phyloP scores from a whole-genome alignment of 2,113 vertebrate genomes.

The Sclerurus mexicanus region DNA sequence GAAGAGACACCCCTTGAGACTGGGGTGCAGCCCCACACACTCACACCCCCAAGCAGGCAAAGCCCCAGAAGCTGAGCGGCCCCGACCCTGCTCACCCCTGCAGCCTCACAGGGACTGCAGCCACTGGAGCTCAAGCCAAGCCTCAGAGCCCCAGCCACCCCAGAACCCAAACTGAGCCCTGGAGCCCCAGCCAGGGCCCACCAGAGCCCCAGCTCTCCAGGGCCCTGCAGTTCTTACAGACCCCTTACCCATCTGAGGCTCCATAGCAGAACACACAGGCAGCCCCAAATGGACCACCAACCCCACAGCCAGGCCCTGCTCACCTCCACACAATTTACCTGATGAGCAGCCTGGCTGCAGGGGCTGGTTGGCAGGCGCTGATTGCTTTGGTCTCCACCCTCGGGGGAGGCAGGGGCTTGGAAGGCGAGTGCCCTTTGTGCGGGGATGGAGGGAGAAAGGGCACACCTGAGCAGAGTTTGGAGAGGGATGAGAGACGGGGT shows the following conservation, averaged over 20 bases:
- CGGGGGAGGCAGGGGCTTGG: not conserved
- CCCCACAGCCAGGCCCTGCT: rapidly evolving
- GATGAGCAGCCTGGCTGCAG: not conserved
- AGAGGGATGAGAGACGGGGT: rapidly evolving
- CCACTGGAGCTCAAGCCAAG: not conserved
- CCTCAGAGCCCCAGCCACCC: not conserved
- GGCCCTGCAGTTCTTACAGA: rapidly evolving
- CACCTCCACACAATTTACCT: not conserved
- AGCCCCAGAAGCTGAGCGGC: not conserved
- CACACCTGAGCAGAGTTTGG: rapidly evolving
- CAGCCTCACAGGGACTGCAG: rapidly evolving
- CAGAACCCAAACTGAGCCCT: not conserved
- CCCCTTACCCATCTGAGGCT: not conserved
- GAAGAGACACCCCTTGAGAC: not conserved
- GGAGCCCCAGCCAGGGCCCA: too few relatives aligned
- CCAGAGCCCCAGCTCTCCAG: not conserved
- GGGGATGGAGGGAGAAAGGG: not conserved
- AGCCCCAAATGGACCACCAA: rapidly evolving
- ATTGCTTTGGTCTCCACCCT: not conserved
- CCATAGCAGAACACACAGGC: not conserved
- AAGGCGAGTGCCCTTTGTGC: not conserved
- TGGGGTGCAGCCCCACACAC: rapidly evolving
- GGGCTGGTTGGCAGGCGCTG: not conserved
- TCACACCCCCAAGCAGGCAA: not conserved
- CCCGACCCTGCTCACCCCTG: not conserved